phyloP scores from a whole-genome alignment of 1,140 invertebrate genomes.

The Ostrea edulis region DNA sequence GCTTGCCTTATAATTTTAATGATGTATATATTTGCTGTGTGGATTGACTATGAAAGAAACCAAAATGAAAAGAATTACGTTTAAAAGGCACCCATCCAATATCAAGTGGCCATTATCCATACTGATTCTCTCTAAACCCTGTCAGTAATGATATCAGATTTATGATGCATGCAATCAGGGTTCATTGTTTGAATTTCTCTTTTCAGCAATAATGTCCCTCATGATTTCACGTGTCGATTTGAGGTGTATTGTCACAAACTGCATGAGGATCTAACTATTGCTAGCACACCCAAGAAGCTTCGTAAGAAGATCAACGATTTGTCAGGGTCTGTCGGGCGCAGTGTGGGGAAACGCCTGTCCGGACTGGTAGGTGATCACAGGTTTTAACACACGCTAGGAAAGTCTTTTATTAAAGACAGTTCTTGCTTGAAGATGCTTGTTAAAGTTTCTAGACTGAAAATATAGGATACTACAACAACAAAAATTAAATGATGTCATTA shows the following conservation, averaged over 20 bases:
- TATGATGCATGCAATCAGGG: neutral
- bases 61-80: neutral
- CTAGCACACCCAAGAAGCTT: constrained; percentile 85
- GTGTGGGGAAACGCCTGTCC: constrained; percentile 83
- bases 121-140: no score
- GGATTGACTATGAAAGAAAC: no score
- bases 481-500: neutral
- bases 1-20: neutral
- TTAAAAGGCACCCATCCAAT: neutral
- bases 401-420: neutral
- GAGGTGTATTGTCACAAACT: constrained; percentile 87
- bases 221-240: constrained; percentile 85
- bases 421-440: constrained; percentile 2
- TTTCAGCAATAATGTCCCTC: constrained; percentile 83
- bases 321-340: constrained; percentile 85
- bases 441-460: neutral
- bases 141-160: neutral
- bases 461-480: neutral
- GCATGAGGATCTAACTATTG: constrained; percentile 86
- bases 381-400: neutral
- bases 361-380: constrained; percentile 70
- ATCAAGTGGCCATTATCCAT: no score
- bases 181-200: constrained; percentile 53
- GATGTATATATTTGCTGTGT: neutral
- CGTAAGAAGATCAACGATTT: constrained; percentile 83